Evolutionary conservation across 2,797 vertebrate species (phyloP).

Genomic region (Okamejei kenojei): DNA sequence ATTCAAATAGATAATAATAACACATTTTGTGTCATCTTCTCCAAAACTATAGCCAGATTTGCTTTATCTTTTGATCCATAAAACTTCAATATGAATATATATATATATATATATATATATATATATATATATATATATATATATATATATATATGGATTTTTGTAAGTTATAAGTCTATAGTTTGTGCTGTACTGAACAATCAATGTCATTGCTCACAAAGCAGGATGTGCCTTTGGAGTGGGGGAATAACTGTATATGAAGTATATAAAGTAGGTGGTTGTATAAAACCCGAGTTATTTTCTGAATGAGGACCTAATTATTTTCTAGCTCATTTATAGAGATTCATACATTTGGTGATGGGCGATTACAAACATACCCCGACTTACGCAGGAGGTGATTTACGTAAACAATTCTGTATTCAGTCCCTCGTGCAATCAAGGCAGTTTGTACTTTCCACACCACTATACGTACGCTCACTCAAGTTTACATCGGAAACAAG

Average conservation of each 20-base stretch:
- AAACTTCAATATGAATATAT: background rate
- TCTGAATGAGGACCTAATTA: background rate
- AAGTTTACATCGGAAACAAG: too few relatives aligned
- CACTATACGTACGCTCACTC: too few relatives aligned
- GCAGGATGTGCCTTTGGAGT: background rate
- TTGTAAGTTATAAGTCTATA: background rate
- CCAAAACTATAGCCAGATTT: conserved; percentile 1
- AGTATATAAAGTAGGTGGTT: background rate
- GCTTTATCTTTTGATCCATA: background rate
- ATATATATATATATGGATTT: background rate
- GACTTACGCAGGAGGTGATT: too few relatives aligned
- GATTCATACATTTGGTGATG: too few relatives aligned
- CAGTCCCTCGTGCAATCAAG: too few relatives aligned
- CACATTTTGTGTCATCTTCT: background rate
- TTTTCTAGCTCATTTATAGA: too few relatives aligned
- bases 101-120: background rate
- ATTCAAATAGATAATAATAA: background rate
- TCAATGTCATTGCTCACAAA: background rate
- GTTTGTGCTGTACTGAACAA: background rate
- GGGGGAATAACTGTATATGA: background rate
- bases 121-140: background rate
- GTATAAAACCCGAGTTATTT: background rate
- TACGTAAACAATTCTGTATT: too few relatives aligned
- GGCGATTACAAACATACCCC: too few relatives aligned
- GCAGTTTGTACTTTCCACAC: too few relatives aligned